Evolutionary conservation across 1,140 invertebrate genomes (phyloP), one percentile per base, ranked within the genome.

Genomic region (Thaumatotibia leucotreta): DNA sequence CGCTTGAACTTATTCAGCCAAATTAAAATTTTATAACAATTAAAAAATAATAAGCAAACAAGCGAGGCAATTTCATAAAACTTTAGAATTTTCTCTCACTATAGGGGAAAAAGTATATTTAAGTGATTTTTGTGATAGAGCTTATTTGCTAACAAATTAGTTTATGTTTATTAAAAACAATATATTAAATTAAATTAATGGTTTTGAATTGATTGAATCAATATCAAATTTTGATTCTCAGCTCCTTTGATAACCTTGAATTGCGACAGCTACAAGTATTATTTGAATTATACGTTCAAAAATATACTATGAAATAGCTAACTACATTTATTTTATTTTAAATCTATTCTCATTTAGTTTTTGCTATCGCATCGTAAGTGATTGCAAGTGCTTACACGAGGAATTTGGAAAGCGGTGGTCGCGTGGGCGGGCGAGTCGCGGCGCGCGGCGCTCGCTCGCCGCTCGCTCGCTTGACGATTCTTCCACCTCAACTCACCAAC

Each of bases 371-470:
- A 73, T 76, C 68, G 73, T 74, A 79, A 77, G 72, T 76, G 79
- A 86, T 86, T 87, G 87, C 83, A 82, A 75, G 74, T 73, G 80
- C 77, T 85, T 78, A 80, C 80, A 78, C 70, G 74, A 82, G 82
- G 87, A 88, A 89, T 89, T 89, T 88, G 87, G 87, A 89, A 89
- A 89, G 87, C 83, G 77, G 84, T 80, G 82, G 79, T 72, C 54
- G 79, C 81, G 87, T 89, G 80, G 87, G 87, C 84, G 87, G 87
- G 83, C 87, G 67, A 81, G 87, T 83, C 73, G 75, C 63, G 33
- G 17, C 58, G 50, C 10, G 31, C 33, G 33, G 2, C 33, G 33
- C 33, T n/a, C 9, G 9, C 4, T 52, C 52, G 64, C 68, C 77
- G 79, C 69, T 74, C 79, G 79, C 80, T 74, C 72, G 83, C 80